Evolutionary conservation across 2,113 vertebrate species (phyloP).

Genomic region (Alces alces): DNA sequence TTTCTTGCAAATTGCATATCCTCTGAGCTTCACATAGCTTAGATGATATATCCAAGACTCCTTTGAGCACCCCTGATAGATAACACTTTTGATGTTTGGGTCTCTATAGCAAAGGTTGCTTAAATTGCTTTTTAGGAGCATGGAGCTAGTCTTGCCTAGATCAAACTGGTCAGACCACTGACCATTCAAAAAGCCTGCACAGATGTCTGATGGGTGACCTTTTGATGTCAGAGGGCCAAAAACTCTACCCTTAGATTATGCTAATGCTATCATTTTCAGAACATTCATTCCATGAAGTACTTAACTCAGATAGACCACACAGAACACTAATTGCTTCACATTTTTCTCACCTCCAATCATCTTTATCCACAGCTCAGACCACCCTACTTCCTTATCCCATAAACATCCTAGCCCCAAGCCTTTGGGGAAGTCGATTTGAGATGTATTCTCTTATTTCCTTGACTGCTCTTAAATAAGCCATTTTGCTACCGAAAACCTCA

Average conservation of each 20-base stretch:
- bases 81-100: neutral
- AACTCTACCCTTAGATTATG: neutral
- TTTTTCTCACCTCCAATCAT: neutral
- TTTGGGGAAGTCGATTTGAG: neutral
- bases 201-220: neutral
- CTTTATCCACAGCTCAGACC: neutral
- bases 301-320: neutral
- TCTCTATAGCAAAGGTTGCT: neutral
- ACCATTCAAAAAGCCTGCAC: neutral
- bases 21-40: neutral
- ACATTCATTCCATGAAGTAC: neutral
- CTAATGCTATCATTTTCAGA: neutral
- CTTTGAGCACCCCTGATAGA: neutral
- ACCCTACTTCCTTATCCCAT: neutral
- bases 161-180: neutral
- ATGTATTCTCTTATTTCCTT: neutral
- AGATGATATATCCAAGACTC: neutral
- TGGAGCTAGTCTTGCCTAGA: neutral
- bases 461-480: neutral
- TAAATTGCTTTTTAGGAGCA: neutral
- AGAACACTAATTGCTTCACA: neutral
- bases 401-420: neutral
- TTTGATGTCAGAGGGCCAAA: neutral
- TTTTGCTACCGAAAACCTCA: neutral
- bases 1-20: neutral